Evolutionary conservation across 2,888 invertebrate genomes (phyloP).

Genomic region (Mythimna vitellina): DNA sequence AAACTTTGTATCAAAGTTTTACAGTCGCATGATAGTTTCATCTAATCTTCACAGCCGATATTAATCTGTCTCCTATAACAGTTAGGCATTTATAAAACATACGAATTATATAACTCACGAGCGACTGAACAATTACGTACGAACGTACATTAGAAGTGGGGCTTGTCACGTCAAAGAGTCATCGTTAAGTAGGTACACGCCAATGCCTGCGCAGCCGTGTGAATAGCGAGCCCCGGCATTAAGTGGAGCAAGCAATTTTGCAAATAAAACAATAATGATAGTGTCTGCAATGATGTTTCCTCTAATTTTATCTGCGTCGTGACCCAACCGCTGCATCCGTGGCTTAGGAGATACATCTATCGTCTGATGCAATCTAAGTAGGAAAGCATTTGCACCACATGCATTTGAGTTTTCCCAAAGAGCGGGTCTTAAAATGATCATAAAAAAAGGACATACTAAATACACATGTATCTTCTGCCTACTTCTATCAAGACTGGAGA

Average conservation of each 20-base stretch:
- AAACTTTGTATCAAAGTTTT: neutral
- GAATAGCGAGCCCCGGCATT: conserved; percentile 79
- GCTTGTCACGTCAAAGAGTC: conserved; percentile 82
- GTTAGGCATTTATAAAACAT: conserved; percentile 44
- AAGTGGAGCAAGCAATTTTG: conserved; percentile 80
- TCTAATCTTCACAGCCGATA: conserved; percentile 10
- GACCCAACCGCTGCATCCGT: conserved; percentile 50
- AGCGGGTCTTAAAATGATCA: neutral
- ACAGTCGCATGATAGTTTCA: conserved; percentile 2
- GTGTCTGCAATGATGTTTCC: conserved; percentile 78
- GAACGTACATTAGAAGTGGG: conserved; percentile 75
- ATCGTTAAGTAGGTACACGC: conserved; percentile 80
- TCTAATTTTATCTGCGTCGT: conserved; percentile 77
- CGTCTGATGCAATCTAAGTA: conserved; percentile 53
- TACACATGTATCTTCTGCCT: neutral
- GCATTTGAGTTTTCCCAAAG: conserved; percentile 8
- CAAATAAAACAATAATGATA: conserved; percentile 86
- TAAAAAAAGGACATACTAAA: neutral
- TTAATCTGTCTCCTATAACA: conserved; percentile 28
- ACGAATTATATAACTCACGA: conserved; percentile 68
- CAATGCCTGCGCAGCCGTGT: conserved; percentile 76
- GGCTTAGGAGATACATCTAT: conserved; percentile 17
- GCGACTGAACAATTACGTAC: conserved; percentile 78
- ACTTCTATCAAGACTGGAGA: neutral
- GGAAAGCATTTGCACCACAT: conserved; percentile 3